Evolutionary conservation across 1,140 invertebrate genomes (phyloP), one percentile per base, ranked within the genome.

Genomic region (Solen grandis): DNA sequence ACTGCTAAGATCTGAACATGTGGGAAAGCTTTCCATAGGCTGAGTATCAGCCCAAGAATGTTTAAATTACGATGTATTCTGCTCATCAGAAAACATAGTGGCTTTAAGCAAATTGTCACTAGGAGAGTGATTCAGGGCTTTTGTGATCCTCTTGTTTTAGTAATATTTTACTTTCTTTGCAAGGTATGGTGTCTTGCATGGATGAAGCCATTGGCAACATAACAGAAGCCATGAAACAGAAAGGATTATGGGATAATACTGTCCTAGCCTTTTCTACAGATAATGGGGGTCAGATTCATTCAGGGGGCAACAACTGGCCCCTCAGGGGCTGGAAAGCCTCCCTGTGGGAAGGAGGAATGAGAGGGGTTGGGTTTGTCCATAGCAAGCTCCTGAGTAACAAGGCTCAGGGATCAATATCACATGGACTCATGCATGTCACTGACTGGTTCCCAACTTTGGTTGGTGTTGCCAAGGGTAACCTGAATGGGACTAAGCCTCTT

Each of bases 121-220:
- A 92, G 92, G 22, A 92, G 92, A 10, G 86, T n/a, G n/a, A n/a
- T n/a, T n/a, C n/a, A n/a, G n/a, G n/a, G n/a, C n/a, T n/a, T n/a
- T n/a, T 50, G 46, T 10, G 46, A 50, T 50, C 46, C 10, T 50
- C n/a, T 50, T n/a, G n/a, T 50, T 10, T 13, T 50, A 13, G 10
- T 13, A 50, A 50, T 50, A 5, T 55, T 4, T 5, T 22, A 55
- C n/a, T 55, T 4, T 5, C n/a, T 33, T 29, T 55, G 19, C 25
- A 19, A 93, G 93, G 92, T n/a, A 93, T 94, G 92, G 90, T 93
- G 14, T 87, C 90, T 8, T 90, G 91, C 31, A 85, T 93, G 86
- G 92, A 93, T 85, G 91, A 93, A 70, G 91, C 90, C 25, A 85
- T 93, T 38, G 92, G 90, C 25, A 89, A 90, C 63, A 81, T 94